Evolutionary conservation across 2,113 vertebrate genomes (phyloP), one percentile per base, ranked within the genome.

Genomic region (Megaptera novaeangliae): DNA sequence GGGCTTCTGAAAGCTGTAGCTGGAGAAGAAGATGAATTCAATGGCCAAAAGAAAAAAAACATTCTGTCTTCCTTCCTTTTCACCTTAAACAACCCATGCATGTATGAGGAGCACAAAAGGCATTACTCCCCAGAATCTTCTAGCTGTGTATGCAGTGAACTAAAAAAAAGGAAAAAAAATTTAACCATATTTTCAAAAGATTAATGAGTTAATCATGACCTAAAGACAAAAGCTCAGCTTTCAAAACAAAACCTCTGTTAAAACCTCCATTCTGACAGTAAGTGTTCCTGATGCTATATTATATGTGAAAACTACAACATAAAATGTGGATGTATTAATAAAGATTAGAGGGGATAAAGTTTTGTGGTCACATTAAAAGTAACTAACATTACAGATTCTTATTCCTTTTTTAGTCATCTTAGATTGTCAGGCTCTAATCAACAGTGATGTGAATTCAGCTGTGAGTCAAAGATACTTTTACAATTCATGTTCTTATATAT

Each of bases 401-500:
- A 59, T 31, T 59, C 23, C 83, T 66, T 92, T 88, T 46, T 66
- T 46, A 52, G 77, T 88, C 77, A 59, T 57, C 29, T 55, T 55
- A n/a, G 61, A 49, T 57, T 88, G 92, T 97, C 77, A 93, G 36
- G 66, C 77, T 98, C 84, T 71, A 81, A 66, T 46, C 11, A 59
- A 44, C 49, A 82, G 7, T 89, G 88, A 80, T 81, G 49, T 81
- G 71, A 71, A 92, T 64, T 95, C 77, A 81, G 77, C 87, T 81
- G 57, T 88, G 91, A 92, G 27, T 80, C 64, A 55, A 88, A 89
- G 57, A 68, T 63, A 68, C 39, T 93, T 91, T 91, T 91, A 91
- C 18, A 78, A 95, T 71, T 75, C 21, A 68, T 39, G 18, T 49
- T 94, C 57, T 94, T 84, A n/a, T n/a, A 34, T 52, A 44, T 78